phyloP scores from a whole-genome alignment of 2,113 vertebrate genomes.

The Poecilia latipinna region DNA sequence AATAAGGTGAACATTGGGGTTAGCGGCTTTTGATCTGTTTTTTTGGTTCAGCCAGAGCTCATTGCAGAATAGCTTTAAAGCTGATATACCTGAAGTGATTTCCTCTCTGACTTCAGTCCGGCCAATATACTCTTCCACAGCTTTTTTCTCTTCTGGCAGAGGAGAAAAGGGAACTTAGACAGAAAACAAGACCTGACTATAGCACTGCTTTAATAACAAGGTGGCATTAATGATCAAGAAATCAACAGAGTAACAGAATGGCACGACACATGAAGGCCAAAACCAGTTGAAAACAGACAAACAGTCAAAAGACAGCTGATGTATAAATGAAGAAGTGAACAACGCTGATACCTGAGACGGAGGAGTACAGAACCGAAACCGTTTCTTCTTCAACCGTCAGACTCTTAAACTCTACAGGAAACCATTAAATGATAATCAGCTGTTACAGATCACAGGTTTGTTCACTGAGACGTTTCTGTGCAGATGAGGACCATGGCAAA shows the following conservation, averaged over 20 bases:
- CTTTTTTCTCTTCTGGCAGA: constrained; percentile 75
- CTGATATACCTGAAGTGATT: constrained; percentile 68
- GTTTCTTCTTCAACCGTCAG: constrained; percentile 57
- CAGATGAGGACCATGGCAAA: background rate
- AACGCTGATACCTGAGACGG: constrained; percentile 54
- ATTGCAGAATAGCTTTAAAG: constrained; percentile 26
- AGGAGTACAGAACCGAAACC: constrained; percentile 39
- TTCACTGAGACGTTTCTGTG: background rate
- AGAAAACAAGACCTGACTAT: background rate
- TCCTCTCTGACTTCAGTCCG: constrained; percentile 78
- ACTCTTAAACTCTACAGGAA: constrained; percentile 55
- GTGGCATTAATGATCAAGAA: background rate
- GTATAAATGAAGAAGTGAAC: no score
- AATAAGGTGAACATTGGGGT: background rate
- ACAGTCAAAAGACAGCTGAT: background rate
- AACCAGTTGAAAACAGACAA: no score
- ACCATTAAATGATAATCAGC: constrained; percentile 20
- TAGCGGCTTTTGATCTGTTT: background rate
- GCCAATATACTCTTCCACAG: constrained; percentile 80
- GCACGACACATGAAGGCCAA: background rate
- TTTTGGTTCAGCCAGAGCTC: background rate
- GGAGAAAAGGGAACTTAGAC: constrained; percentile 36
- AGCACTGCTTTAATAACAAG: background rate
- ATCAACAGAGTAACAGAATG: background rate
- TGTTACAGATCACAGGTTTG: background rate